Evolutionary conservation across 2,888 invertebrate species (phyloP).

Genomic region (Conomelus anceps): DNA sequence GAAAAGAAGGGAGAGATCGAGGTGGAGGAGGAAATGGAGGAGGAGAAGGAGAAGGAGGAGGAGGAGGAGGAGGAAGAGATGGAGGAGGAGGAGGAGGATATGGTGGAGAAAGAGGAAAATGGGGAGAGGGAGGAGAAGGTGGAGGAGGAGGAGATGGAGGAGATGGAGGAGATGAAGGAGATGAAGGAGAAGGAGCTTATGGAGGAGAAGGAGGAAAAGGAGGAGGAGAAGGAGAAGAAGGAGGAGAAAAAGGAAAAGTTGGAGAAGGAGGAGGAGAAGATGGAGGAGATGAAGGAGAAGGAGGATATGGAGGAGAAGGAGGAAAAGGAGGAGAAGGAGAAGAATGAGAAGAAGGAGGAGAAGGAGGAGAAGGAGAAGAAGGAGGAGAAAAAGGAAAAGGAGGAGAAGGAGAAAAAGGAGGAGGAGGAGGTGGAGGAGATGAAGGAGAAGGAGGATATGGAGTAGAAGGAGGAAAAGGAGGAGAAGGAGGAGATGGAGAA

Average conservation of each 20-base stretch:
- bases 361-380: not conserved
- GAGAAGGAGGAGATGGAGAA: not conserved
- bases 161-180: not conserved
- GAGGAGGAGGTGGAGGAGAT: too few species aligned
- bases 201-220: not conserved
- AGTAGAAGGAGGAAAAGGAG: not conserved
- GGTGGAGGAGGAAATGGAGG: not conserved
- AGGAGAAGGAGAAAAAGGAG: not conserved
- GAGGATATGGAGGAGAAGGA: too few species aligned
- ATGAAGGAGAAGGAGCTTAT: too few species aligned
- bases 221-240: not conserved
- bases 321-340: too few species aligned
- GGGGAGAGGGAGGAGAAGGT: not conserved
- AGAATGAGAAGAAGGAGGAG: too few species aligned
- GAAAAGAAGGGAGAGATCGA: not conserved
- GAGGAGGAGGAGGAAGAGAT: not conserved
- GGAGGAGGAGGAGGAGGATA: not conserved
- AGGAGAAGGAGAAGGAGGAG: not conserved
- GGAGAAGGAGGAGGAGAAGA: too few species aligned
- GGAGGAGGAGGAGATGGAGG: not conserved
- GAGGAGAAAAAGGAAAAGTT: not conserved
- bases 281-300: too few species aligned
- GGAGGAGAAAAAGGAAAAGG: not conserved
- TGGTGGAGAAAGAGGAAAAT: not conserved
- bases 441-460: too few species aligned